Base-by-base conservation (phyloP, 2,888 invertebrate genomes). In the Baronia brevicornis region DNA sequence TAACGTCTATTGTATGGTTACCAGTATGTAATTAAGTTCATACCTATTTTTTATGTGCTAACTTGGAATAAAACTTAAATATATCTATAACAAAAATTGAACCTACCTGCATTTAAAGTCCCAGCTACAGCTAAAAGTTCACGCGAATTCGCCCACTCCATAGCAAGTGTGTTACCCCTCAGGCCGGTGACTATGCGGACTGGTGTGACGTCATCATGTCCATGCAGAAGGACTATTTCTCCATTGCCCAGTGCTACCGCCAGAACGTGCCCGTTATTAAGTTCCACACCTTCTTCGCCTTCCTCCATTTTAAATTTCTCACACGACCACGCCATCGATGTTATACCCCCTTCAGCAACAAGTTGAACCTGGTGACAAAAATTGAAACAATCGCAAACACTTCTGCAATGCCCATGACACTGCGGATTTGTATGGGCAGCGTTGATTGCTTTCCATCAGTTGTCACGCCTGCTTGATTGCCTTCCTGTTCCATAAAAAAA, bases 271-370 rank as follows among this genome's bases (percentile, higher is more conserved):
- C 55, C 90, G 59, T 44, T 87, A 68, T 58, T 72, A 25, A 71
- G 84, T 30, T 90, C 90, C 10, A 88, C 87, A 1, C 86, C 87
- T 45, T 94, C 94, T 54, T 94, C 94, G 1, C 91, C 92, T 68
- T 97, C 97, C 66, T 97, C 97, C 96, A 97, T 97, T 80, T 96
- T 97, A 75, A 97, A 97, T 63, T 97, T 97, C 68, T 97, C 96
- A 64, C 97, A 97, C 9, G 96, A 96, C 97, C 97, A 98, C 7
- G 95, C 92, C 94, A 98, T 95, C 26, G 93, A 89, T 2, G 91
- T 91, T 51, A 98, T 96, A 4, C 93, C 93, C 33, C 95, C 92
- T 57, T 94, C 93, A 19, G 91, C 90, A 38, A 91, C 90, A n/a
- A 96, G 69, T 59, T 93, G 92, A n/a, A 95, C 90, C 84, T 85